Evolutionary conservation across 1,140 invertebrate genomes (phyloP), one percentile per base, ranked within the genome.

Genomic region (Drosophila suzukii): DNA sequence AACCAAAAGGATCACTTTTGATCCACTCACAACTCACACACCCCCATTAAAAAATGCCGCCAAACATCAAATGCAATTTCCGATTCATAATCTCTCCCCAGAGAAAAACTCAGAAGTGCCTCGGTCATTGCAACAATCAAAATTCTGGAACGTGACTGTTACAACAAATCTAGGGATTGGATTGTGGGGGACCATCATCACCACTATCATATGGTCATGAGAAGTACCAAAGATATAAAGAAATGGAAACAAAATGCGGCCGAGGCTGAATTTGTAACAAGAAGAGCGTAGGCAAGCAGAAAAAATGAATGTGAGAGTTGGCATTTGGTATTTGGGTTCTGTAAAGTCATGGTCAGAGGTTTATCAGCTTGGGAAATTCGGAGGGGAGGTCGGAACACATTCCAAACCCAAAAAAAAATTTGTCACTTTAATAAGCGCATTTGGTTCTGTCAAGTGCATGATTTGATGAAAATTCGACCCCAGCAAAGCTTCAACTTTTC

Each of bases 371-470:
- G 36, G n/a, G 46, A 57, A 47, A 32, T 55, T 41, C 43, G 27
- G 47, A 27, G 15, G 47, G 24, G 24, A 30, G 50, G 6, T 30
- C 36, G 51, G 39, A 34, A 56, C 63, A 70, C 65, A 70, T 47
- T 70, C 66, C 66, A 30, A 13, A 27, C 4, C 1, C 11, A 38
- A 43, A 60, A 71, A 60, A 71, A 67, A 86, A 86, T 86, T 88
- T 88, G 83, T 88, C 83, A 89, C 65, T 88, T 80, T 88, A 82
- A 88, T 86, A 88, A 79, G 83, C 81, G 81, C 77, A 80, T 80
- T 84, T 83, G 62, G 46, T 32, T 53, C 49, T 61, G 62, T 66
- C 73, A 76, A 77, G 63, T 77, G 83, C 73, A 83, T 86, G 83
- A 86, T 75, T 79, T 55, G 59, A 53, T 30, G 57, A 59, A 72